Evolutionary conservation across 2,888 invertebrate species (phyloP).

Genomic region (Alviniconcha strummeri): DNA sequence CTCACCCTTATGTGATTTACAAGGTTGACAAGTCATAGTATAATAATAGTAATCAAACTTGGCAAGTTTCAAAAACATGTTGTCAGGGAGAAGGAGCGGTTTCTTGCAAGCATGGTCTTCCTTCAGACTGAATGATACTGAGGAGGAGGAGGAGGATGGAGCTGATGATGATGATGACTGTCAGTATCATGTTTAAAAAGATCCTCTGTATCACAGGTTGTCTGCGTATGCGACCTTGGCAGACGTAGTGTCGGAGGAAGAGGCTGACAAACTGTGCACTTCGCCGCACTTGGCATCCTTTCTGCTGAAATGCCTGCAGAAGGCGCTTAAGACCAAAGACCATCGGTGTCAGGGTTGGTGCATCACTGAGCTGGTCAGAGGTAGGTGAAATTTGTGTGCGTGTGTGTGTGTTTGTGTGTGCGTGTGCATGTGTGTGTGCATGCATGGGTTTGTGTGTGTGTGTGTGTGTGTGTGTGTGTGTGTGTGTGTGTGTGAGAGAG

Average conservation of each 20-base stretch:
- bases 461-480: neutral
- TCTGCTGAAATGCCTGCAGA: conserved; percentile 34
- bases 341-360: conserved; percentile 37
- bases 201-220: conserved; percentile 10
- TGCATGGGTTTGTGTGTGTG: too few relatives aligned
- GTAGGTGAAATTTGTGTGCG: neutral
- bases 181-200: too few relatives aligned
- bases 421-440: too few relatives aligned
- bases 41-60: too few relatives aligned
- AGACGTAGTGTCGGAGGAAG: conserved; percentile 39
- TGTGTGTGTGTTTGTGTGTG: too few relatives aligned
- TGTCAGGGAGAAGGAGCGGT: neutral
- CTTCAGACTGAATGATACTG: neutral
- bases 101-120: too few relatives aligned
- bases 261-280: conserved; percentile 35
- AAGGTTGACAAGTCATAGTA: too few relatives aligned
- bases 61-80: too few relatives aligned
- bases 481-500: neutral
- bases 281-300: conserved; percentile 33
- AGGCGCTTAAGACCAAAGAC: conserved; percentile 31
- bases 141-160: too few relatives aligned
- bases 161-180: too few relatives aligned
- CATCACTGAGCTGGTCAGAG: conserved; percentile 36
- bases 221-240: conserved; percentile 32
- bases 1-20: too few relatives aligned